These are phyloP conservation scores for Agrilus mali DNA, from an alignment of 2,888 invertebrate genomes.

Conservation along the genomic window DNA sequence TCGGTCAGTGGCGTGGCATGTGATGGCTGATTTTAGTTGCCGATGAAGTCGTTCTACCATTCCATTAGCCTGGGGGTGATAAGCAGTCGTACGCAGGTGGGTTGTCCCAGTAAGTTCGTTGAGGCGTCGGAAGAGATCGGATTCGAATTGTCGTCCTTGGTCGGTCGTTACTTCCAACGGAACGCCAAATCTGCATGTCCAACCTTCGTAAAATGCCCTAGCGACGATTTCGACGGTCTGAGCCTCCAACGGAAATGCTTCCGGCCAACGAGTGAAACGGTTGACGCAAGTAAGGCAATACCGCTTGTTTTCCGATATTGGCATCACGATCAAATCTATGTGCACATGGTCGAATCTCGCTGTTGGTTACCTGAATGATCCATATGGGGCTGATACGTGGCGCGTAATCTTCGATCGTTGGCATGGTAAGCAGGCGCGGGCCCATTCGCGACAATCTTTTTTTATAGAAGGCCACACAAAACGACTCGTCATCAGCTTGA, in stretches of 20 bases:
- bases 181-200: slow-evolving; percentile 11
- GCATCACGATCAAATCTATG: not conserved
- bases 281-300: not conserved
- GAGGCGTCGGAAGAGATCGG: slow-evolving; percentile 9
- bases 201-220: not conserved
- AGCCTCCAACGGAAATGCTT: slow-evolving; percentile 9
- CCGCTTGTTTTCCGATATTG: not conserved
- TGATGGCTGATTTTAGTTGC: not conserved
- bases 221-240: slow-evolving; percentile 4
- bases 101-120: not conserved
- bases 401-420: not conserved
- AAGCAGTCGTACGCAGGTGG: not conserved
- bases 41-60: not conserved
- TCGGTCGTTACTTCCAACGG: slow-evolving; percentile 10
- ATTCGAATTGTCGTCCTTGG: slow-evolving; percentile 15
- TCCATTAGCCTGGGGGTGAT: too few relatives aligned
- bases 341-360: too few relatives aligned
- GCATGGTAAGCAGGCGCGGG: slow-evolving; percentile 1
- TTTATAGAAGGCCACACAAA: slow-evolving; percentile 1
- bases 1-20: not conserved
- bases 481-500: not conserved
- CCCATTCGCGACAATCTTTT: not conserved
- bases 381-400: not conserved
- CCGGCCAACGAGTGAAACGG: slow-evolving; percentile 9
- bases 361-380: too few relatives aligned